Evolutionary conservation across 2,888 invertebrate genomes (phyloP).

Genomic region (Euproctis similis): DNA sequence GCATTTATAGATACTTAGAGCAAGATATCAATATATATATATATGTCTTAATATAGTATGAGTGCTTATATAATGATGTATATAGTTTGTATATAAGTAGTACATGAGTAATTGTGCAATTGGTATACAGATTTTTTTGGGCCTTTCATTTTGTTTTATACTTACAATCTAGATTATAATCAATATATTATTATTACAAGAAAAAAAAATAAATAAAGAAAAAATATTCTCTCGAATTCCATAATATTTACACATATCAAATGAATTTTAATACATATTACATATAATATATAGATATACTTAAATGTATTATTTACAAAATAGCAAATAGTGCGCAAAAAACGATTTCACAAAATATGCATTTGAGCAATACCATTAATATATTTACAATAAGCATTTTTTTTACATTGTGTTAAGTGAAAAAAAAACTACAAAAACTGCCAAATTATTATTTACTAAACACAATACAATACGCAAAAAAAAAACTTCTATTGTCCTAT

Average conservation of each 20-base stretch:
- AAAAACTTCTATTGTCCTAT: no score
- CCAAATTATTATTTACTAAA: slow-evolving; percentile 11
- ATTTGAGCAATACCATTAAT: slow-evolving; percentile 73
- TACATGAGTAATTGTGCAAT: slow-evolving; percentile 60
- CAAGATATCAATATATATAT: slow-evolving; percentile 37
- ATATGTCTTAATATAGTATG: slow-evolving; percentile 36
- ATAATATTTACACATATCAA: slow-evolving; percentile 44
- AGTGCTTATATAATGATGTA: slow-evolving; percentile 50
- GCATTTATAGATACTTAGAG: slow-evolving; percentile 39
- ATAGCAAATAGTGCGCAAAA: slow-evolving; percentile 74
- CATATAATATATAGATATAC: no score
- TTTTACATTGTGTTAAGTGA: slow-evolving; percentile 34
- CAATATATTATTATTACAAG: slow-evolving; percentile 18
- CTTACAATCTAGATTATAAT: slow-evolving; percentile 41
- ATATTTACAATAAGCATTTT: slow-evolving; percentile 67
- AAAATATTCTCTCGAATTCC: slow-evolving; percentile 43
- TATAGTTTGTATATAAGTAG: slow-evolving; percentile 45
- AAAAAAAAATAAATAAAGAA: no score
- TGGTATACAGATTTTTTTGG: slow-evolving; percentile 68
- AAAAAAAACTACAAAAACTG: slow-evolving; percentile 20
- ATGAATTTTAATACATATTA: no score
- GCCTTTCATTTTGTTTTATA: slow-evolving; percentile 55
- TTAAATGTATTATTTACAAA: slow-evolving; percentile 68
- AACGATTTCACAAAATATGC: slow-evolving; percentile 74
- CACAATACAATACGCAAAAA: no score